Conservation (phyloP, 1,140 invertebrate species). For the Drosophila parabipectinata region DNA sequence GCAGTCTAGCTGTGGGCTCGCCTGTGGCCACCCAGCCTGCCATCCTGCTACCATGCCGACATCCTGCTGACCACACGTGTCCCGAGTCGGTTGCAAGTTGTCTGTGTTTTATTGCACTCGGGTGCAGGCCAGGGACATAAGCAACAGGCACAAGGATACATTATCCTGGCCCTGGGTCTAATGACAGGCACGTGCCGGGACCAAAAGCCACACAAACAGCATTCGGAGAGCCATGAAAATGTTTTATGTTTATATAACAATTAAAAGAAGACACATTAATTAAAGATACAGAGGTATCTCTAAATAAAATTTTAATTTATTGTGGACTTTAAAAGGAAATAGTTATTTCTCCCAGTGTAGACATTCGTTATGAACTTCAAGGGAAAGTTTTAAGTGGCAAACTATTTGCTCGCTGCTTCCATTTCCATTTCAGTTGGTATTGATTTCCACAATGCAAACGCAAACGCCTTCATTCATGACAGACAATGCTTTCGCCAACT, state of each 20-base stretch:
- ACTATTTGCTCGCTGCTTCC: slow-evolving; percentile 29
- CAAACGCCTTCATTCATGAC: slow-evolving; percentile 22
- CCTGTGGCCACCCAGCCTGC: slow-evolving; percentile 24
- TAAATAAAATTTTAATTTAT: too few species aligned
- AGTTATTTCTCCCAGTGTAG: not conserved
- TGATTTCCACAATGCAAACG: slow-evolving; percentile 43
- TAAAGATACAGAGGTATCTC: not conserved
- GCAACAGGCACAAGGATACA: slow-evolving; percentile 16
- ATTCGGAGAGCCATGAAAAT: not conserved
- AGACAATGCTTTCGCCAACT: slow-evolving; percentile 23
- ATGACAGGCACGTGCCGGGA: slow-evolving; percentile 23
- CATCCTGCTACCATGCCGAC: not conserved
- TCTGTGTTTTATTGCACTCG: slow-evolving; percentile 45
- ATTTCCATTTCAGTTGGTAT: slow-evolving; percentile 43
- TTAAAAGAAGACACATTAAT: not conserved
- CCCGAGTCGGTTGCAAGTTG: slow-evolving; percentile 23
- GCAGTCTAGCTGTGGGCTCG: slow-evolving; percentile 12
- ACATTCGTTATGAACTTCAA: slow-evolving; percentile 29
- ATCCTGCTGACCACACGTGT: slow-evolving; percentile 32
- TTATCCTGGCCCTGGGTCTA: slow-evolving; percentile 1
- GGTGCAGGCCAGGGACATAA: slow-evolving; percentile 38
- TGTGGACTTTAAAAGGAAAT: too few species aligned
- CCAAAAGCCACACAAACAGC: not conserved
- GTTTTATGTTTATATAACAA: not conserved
- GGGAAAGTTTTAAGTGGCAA: slow-evolving; percentile 42